phyloP scores from a whole-genome alignment of 2,797 vertebrate genomes.

The Neopelma chrysocephalum region DNA sequence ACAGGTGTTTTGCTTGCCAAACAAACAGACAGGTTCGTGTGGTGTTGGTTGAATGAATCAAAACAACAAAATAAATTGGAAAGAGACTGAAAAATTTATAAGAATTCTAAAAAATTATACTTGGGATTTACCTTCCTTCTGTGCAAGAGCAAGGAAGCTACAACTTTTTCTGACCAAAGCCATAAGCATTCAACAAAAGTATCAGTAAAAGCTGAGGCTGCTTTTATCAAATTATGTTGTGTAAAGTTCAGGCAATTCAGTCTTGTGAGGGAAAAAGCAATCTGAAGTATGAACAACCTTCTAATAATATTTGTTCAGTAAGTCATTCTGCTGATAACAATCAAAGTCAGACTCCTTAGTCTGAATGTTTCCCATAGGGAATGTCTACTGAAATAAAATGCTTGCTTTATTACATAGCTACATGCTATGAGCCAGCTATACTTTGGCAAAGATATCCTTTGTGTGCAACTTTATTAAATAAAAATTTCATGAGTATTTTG shows the following conservation, averaged over 20 bases:
- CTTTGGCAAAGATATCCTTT: not conserved
- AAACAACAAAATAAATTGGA: not conserved
- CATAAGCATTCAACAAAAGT: conserved; percentile 1
- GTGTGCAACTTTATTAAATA: not conserved
- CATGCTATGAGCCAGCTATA: not conserved
- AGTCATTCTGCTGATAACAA: conserved; percentile 69
- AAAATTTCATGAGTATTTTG: not conserved
- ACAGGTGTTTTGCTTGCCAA: not conserved
- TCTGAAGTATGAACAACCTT: conserved; percentile 65
- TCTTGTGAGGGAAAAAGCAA: conserved; percentile 64
- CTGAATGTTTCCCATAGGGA: conserved; percentile 11
- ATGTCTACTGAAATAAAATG: not conserved
- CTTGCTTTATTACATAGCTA: conserved; percentile 3
- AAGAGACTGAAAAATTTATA: not conserved
- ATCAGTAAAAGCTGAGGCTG: conserved; percentile 25
- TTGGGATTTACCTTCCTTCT: not conserved
- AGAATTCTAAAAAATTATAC: not conserved
- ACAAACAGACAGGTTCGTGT: not conserved
- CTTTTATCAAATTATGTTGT: conserved; percentile 51
- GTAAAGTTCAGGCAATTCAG: conserved; percentile 59
- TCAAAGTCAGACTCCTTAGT: conserved; percentile 43
- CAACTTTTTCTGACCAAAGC: not conserved
- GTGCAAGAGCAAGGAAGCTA: not conserved
- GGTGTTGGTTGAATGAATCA: not conserved
- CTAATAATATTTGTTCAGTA: conserved; percentile 75